A percentile compares a stretch with the other conserved stretches of the same genome.
Evolutionary conservation across 2,888 invertebrate species (phyloP).

Genomic region (Mimachlamys varia): DNA sequence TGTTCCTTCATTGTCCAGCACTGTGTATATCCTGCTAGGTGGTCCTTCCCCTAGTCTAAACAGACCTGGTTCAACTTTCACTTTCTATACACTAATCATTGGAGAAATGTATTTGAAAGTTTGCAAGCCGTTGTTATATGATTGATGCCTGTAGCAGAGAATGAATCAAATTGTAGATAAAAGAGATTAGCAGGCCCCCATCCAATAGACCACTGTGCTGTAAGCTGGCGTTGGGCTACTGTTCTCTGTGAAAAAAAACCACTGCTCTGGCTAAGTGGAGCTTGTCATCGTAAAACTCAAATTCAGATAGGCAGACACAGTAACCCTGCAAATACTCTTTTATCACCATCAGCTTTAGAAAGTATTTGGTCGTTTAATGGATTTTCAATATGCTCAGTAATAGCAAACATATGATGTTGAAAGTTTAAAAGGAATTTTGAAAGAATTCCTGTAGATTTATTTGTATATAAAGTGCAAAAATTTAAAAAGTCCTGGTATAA

Average conservation of each 20-base stretch:
- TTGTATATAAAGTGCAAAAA: not conserved
- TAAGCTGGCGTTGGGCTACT: not conserved
- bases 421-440: not conserved
- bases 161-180: not conserved
- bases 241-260: not conserved
- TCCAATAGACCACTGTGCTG: not conserved
- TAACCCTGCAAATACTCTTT: not conserved
- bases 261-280: slow-evolving; percentile 16
- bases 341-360: not conserved
- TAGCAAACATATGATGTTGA: not conserved
- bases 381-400: slow-evolving; percentile 17
- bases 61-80: slow-evolving; percentile 22
- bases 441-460: not conserved
- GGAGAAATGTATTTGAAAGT: slow-evolving; percentile 9
- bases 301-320: not conserved
- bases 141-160: slow-evolving; percentile 21
- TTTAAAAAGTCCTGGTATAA: not conserved
- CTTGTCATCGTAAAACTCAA: slow-evolving; percentile 29
- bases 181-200: not conserved
- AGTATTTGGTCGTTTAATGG: not conserved
- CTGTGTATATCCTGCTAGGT: slow-evolving; percentile 11
- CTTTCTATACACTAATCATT: slow-evolving; percentile 19
- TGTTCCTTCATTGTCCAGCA: slow-evolving; percentile 11
- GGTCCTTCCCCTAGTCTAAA: slow-evolving; percentile 8
- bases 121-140: not conserved